These are phyloP conservation scores for Hycleus phaleratus DNA, from an alignment of 1,140 invertebrate species.

Conservation along the genomic window DNA sequence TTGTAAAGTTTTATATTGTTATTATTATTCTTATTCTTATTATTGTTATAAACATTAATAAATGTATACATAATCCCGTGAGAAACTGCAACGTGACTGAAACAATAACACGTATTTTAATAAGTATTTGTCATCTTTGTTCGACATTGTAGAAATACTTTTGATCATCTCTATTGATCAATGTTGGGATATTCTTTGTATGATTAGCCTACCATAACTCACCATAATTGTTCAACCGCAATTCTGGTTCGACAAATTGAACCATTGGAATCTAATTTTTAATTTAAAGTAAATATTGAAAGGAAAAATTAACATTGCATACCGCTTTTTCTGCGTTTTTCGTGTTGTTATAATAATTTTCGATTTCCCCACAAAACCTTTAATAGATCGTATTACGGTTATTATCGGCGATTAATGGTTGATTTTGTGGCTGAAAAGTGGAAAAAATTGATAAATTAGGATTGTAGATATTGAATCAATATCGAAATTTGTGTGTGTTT, in stretches of 20 bases:
- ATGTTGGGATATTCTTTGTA: background rate
- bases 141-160: background rate
- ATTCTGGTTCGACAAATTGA: conserved; percentile 27
- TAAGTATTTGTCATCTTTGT: conserved; percentile 23
- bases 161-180: conserved; percentile 6
- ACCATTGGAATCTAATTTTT: conserved; percentile 13
- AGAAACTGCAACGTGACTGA: conserved; percentile 32
- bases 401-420: background rate
- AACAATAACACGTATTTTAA: conserved; percentile 34
- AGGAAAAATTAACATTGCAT: background rate
- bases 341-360: no score
- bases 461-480: background rate
- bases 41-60: conserved; percentile 23
- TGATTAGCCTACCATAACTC: conserved; percentile 28
- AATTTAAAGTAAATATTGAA: background rate
- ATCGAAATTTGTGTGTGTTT: background rate
- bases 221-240: conserved; percentile 29
- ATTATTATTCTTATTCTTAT: no score
- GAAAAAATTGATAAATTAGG: conserved; percentile 1
- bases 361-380: background rate
- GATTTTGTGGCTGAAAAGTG: conserved; percentile 2
- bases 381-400: background rate
- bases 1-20: conserved; percentile 15
- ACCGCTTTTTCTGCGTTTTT: background rate
- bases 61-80: conserved; percentile 27